Evolutionary conservation across 2,888 invertebrate species (phyloP).

Genomic region (Mythimna impura): DNA sequence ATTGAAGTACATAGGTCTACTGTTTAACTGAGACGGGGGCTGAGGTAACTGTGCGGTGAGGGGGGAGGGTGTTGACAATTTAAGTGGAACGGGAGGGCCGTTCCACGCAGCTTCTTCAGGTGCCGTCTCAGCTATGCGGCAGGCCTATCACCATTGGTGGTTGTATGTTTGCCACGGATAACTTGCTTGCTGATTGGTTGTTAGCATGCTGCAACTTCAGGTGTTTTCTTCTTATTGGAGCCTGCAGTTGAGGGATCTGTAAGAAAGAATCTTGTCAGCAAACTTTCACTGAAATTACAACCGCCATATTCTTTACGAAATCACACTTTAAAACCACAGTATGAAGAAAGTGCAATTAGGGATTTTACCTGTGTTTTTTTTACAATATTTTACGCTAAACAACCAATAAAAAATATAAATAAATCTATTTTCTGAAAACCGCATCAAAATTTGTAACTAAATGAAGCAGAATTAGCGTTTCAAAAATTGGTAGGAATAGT

Average conservation of each 20-base stretch:
- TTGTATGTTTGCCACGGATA: constrained; percentile 35
- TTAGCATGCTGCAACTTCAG: constrained; percentile 79
- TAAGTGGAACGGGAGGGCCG: not conserved
- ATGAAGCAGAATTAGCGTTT: too few species aligned
- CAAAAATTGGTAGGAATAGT: too few species aligned
- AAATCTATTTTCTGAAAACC: too few species aligned
- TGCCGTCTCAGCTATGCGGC: not conserved
- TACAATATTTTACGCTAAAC: too few species aligned
- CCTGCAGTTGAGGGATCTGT: constrained; percentile 70
- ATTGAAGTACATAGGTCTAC: not conserved
- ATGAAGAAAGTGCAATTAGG: too few species aligned
- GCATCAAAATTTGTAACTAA: too few species aligned
- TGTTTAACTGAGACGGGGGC: not conserved
- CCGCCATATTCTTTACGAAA: too few species aligned
- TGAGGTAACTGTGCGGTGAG: not conserved
- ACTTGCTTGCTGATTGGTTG: constrained; percentile 32
- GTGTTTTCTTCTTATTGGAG: constrained; percentile 74
- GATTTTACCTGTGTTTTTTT: too few species aligned
- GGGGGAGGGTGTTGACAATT: not conserved
- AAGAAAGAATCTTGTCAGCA: constrained; percentile 44
- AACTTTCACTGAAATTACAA: too few species aligned
- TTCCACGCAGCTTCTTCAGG: not conserved
- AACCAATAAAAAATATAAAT: too few species aligned
- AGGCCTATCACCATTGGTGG: constrained; percentile 1
- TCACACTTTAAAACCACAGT: too few species aligned